These are phyloP conservation scores for Scopus umbretta DNA, from an alignment of 2,113 vertebrate genomes.

Conservation along the genomic window DNA sequence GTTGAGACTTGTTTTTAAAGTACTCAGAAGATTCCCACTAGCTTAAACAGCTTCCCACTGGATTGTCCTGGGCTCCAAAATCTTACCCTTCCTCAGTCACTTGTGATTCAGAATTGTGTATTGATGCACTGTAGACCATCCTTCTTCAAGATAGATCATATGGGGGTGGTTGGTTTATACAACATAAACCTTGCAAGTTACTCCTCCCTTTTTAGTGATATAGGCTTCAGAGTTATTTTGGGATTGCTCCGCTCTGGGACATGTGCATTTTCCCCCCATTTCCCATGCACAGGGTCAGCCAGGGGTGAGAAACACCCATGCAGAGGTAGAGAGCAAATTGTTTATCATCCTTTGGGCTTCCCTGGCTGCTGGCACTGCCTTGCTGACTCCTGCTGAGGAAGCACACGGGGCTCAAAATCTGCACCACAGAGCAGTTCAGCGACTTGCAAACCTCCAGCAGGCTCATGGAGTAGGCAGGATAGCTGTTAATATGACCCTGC, in stretches of 20 bases:
- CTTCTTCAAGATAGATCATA: not conserved
- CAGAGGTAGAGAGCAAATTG: not conserved
- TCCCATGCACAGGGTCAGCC: not conserved
- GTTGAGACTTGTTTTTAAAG: not conserved
- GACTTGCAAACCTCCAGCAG: not conserved
- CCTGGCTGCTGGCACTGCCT: not conserved
- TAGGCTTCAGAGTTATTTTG: not conserved
- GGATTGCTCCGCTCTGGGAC: not conserved
- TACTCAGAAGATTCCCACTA: not conserved
- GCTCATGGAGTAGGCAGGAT: not conserved
- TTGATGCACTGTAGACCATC: not conserved
- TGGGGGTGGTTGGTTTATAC: not conserved
- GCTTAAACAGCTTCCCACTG: not conserved
- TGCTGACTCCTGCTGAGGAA: not conserved
- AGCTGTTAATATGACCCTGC: not conserved
- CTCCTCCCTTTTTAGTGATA: not conserved
- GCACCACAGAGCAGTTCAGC: fast-evolving
- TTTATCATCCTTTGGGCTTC: not conserved
- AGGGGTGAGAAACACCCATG: not conserved
- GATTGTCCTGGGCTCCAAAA: not conserved
- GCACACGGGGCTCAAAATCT: not conserved
- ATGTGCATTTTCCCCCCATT: not conserved
- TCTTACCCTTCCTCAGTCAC: not conserved
- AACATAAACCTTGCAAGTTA: not conserved
- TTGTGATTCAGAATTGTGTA: not conserved